phyloP scores from a whole-genome alignment of 1,140 invertebrate species.

The Coboldia fuscipes region DNA sequence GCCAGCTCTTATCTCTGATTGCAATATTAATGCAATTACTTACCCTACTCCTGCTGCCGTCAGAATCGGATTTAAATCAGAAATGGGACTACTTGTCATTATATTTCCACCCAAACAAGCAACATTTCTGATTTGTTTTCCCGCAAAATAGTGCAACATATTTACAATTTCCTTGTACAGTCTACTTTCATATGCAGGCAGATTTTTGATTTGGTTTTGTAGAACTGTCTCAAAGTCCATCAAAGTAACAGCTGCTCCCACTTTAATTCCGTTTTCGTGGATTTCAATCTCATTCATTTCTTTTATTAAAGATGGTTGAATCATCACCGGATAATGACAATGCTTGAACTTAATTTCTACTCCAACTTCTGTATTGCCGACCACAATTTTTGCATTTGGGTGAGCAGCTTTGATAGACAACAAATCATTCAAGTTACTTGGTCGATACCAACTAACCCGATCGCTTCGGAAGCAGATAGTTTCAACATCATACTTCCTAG shows the following conservation, averaged over 20 bases:
- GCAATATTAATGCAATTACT: constrained; percentile 10
- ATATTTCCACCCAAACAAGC: constrained; percentile 78
- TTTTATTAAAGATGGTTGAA: constrained; percentile 47
- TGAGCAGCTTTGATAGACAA: constrained; percentile 47
- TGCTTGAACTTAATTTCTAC: constrained; percentile 85
- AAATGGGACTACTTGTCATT: constrained; percentile 88
- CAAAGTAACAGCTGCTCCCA: constrained; percentile 65
- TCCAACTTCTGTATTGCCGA: constrained; percentile 91
- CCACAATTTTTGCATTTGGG: constrained; percentile 69
- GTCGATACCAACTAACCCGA: constrained; percentile 60
- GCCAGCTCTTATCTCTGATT: too few relatives aligned
- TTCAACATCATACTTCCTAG: constrained; percentile 32
- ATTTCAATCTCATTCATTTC: constrained; percentile 40
- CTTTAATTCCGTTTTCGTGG: constrained; percentile 30
- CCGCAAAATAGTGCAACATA: constrained; percentile 88
- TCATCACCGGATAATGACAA: constrained; percentile 55
- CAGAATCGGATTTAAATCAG: constrained; percentile 83
- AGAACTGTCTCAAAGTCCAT: constrained; percentile 44
- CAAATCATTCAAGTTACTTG: constrained; percentile 42
- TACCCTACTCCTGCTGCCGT: constrained; percentile 42
- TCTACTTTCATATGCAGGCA: constrained; percentile 39
- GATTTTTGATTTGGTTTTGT: constrained; percentile 27
- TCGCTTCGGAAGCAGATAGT: constrained; percentile 44
- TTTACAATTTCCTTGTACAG: constrained; percentile 51
- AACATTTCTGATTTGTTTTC: constrained; percentile 75